Base-by-base conservation (phyloP, 2,888 invertebrate species). In the Nemapogon koenigi region DNA sequence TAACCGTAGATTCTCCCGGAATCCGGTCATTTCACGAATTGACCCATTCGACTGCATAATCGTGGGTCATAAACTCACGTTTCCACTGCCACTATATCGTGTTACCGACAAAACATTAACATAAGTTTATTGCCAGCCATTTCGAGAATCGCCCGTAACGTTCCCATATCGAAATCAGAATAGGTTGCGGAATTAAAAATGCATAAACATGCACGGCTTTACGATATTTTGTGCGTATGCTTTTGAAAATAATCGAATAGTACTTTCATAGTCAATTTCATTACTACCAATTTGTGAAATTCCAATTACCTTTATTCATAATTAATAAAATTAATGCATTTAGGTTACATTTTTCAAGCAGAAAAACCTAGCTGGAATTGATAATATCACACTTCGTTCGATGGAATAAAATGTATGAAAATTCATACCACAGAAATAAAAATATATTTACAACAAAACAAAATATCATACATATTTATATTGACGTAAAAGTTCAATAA, bases 171-270 rank as follows among this genome's bases (percentile, higher is more conserved):
- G 33, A 33, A 33, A 16, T 16, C n/a, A n/a, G 33, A 11, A 16
- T 18, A 33, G 19, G 14, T 16, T 4, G 16, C 33, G 59, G 66
- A 68, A 68, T 70, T 70, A 70, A 71, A 71, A 70, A 64, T 70
- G 70, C 69, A 68, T 68, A 55, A 55, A 52, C 33, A 41, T 38
- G 60, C 64, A 28, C 33, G 13, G 28, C 28, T 37, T 37, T 28
- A 27, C 29, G 13, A 28, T 37, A 37, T 28, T 37, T n/a, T 28
- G 28, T 33, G 10, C 4, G 19, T 17, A 14, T n/a, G 28, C 33
- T 19, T 33, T 33, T 33, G 19, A 33, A 33, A 33, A 10, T 33
- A 7, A 14, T 13, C 16, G 19, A n/a, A 4, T 31, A 8, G 17
- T 31, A 31, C 16, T 16, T 31, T 15, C n/a, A n/a, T n/a, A n/a